Evolutionary conservation across 1,140 invertebrate genomes (phyloP).

Genomic region (Pectinophora gossypiella): DNA sequence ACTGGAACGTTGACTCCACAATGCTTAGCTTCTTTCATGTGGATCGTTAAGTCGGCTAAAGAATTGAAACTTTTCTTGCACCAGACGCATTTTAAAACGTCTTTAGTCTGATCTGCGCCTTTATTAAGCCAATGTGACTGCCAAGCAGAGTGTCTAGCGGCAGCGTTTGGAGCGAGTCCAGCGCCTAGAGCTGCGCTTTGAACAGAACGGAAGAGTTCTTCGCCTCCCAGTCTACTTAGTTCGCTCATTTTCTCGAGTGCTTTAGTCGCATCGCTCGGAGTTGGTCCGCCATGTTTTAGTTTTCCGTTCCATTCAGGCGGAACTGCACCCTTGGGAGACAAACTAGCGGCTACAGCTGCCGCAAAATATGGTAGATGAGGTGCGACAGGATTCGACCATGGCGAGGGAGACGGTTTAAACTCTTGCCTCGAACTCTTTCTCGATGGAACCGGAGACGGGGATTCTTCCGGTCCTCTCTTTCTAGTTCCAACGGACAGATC

Average conservation of each 20-base stretch:
- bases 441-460: slow-evolving; percentile 77
- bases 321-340: slow-evolving; percentile 82
- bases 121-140: slow-evolving; percentile 97
- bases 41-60: slow-evolving; percentile 91
- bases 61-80: slow-evolving; percentile 95
- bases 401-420: slow-evolving; percentile 80
- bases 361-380: slow-evolving; percentile 87
- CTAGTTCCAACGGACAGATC: slow-evolving; percentile 86
- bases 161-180: slow-evolving; percentile 65
- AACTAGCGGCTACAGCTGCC: slow-evolving; percentile 85
- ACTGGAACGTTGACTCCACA: slow-evolving; percentile 90
- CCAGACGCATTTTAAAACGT: slow-evolving; percentile 96
- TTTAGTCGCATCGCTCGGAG: slow-evolving; percentile 87
- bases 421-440: slow-evolving; percentile 81
- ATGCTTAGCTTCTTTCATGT: slow-evolving; percentile 97
- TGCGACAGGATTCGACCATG: slow-evolving; percentile 87
- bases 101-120: slow-evolving; percentile 93
- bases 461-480: slow-evolving; percentile 81
- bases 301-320: slow-evolving; percentile 87
- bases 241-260: slow-evolving; percentile 95
- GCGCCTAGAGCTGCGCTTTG: slow-evolving; percentile 70
- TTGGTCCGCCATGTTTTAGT: slow-evolving; percentile 79
- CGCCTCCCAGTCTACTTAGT: slow-evolving; percentile 87
- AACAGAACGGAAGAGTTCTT: slow-evolving; percentile 82
- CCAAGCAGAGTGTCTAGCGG: slow-evolving; percentile 89